Evolutionary conservation across 2,113 vertebrate genomes (phyloP).

Genomic region (Phylloscopus whistleri): DNA sequence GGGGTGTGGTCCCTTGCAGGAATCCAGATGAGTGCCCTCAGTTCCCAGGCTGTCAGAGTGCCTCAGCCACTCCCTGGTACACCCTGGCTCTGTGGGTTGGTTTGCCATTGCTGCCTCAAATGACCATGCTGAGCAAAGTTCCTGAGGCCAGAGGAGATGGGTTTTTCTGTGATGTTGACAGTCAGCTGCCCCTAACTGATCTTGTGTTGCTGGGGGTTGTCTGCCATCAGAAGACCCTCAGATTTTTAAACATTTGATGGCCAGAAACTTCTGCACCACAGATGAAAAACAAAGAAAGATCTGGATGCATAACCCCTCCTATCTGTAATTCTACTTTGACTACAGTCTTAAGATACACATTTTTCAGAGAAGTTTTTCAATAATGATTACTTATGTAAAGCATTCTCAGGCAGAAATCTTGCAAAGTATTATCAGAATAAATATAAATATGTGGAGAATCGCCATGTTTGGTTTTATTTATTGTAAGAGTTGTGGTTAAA

Average conservation of each 20-base stretch:
- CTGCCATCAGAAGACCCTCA: not conserved
- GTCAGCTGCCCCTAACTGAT: not conserved
- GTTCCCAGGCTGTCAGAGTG: not conserved
- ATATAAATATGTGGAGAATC: not conserved
- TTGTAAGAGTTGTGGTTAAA: constrained; percentile 58
- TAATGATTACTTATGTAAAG: not conserved
- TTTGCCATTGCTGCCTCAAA: not conserved
- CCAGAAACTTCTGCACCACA: not conserved
- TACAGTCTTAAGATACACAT: not conserved
- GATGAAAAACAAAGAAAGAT: not conserved
- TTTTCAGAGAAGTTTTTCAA: not conserved
- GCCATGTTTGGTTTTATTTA: constrained; percentile 34
- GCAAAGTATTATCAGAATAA: not conserved
- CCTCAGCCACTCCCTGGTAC: not conserved
- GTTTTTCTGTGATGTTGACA: not conserved
- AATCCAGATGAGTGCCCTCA: not conserved
- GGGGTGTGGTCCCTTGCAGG: not conserved
- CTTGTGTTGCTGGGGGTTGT: not conserved
- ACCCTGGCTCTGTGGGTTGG: accelerated
- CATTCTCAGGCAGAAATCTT: not conserved
- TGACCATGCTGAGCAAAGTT: not conserved
- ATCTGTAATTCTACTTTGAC: not conserved
- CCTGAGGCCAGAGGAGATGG: not conserved
- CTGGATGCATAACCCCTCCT: not conserved
- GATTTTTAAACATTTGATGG: not conserved